Base-by-base conservation (phyloP, 2,888 invertebrate genomes). In the Trissoscelio sp. region DNA sequence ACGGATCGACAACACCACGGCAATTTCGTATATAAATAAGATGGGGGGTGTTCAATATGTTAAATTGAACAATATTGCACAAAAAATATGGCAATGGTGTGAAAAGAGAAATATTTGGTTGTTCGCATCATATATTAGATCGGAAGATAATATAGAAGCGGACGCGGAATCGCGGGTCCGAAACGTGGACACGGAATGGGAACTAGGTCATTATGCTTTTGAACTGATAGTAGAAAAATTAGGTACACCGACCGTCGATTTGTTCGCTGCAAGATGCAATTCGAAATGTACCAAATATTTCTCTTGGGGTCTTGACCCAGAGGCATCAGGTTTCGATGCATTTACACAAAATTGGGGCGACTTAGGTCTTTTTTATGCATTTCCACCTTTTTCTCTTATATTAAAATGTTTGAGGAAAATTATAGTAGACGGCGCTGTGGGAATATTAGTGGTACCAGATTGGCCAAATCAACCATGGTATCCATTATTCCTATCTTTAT, bases 91-190 rank as follows among this genome's bases (percentile, higher is more conserved):
- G 57, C 37, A 57, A 39, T 57, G 57, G 37, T 37, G 57, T 22
- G 57, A 57, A 14, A 12, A 20, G 3, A n/a, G 57, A 2, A 37
- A 57, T 6, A 57, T 57, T 31, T 67, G 60, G 67, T 18, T 73
- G 2, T 73, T 73, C 24, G 73, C 48, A 1, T 67, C n/a, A n/a
- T n/a, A n/a, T n/a, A n/a, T n/a, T n/a, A n/a, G n/a, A n/a, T n/a
- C n/a, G n/a, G n/a, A n/a, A 2, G 37, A 57, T n/a, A 73, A 78
- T 44, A 81, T 84, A 31, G 72, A 55, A 3, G 46, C 46, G 3
- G 87, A 87, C 64, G 24, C 53, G 14, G 83, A 81, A 28, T 87
- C 87, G 3, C 72, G 86, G 16, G 28, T 55, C 1, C 6, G 20
- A 16, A 75, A 80, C 37, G 12, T 67, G 6, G 82, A 83, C 24